Percentiles rank a stretch among this genome's conserved stretches.
phyloP scores from a whole-genome alignment of 2,797 vertebrate genomes.

The Malurus leucopterus region DNA sequence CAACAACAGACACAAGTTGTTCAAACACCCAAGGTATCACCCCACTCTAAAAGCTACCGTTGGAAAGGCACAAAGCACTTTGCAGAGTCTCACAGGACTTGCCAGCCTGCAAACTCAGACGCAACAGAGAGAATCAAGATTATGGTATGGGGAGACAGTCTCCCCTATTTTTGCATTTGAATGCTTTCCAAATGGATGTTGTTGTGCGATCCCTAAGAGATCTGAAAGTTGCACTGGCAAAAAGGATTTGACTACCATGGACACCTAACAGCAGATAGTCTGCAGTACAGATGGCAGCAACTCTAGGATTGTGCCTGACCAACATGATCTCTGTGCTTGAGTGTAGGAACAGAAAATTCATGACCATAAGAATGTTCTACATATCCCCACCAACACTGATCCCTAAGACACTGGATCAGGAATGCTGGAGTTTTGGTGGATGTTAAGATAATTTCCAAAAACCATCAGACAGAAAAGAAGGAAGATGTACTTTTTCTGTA shows the following conservation, averaged over 20 bases:
- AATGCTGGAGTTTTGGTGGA: not conserved
- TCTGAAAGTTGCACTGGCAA: not conserved
- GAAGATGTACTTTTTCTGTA: not conserved
- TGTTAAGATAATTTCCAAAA: not conserved
- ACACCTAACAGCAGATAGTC: not conserved
- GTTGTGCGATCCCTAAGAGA: not conserved
- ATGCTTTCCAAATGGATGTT: not conserved
- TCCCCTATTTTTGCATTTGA: not conserved
- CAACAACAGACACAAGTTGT: not conserved
- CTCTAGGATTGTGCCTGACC: fast-evolving
- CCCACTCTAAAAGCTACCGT: not conserved
- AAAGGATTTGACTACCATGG: not conserved
- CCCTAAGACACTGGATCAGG: not conserved
- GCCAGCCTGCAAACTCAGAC: not conserved
- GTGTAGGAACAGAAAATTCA: not conserved
- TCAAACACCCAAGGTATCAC: not conserved
- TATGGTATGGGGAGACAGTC: fast-evolving
- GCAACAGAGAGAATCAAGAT: not conserved
- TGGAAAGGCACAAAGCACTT: not conserved
- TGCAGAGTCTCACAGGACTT: not conserved
- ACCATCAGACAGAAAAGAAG: not conserved
- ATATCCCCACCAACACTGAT: not conserved
- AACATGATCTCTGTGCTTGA: not conserved
- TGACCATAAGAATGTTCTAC: not conserved
- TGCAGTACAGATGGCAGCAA: not conserved